Percentiles rank a stretch among this genome's conserved stretches.
These are phyloP conservation scores for Puntigrus tetrazona DNA, from an alignment of 2,113 vertebrate species.

Conservation along the genomic window DNA sequence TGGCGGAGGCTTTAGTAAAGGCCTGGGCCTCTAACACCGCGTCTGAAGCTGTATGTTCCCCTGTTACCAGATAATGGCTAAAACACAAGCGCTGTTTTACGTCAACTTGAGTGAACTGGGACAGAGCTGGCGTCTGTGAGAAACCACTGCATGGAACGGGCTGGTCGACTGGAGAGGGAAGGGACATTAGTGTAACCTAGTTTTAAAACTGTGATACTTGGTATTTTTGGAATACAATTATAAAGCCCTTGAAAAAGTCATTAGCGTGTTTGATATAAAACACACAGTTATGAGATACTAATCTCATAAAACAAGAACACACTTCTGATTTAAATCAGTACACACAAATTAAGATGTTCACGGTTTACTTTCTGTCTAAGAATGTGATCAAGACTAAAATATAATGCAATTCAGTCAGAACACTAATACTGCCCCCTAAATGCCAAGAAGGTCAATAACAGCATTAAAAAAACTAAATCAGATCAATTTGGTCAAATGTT, in stretches of 20 bases:
- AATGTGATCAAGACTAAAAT: too few relatives aligned
- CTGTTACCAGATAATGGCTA: not conserved
- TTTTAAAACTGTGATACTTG: slow-evolving; percentile 49
- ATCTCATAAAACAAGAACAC: slow-evolving; percentile 67
- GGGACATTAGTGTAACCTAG: slow-evolving; percentile 47
- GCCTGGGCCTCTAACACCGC: not conserved
- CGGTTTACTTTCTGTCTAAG: not conserved
- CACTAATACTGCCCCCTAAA: not conserved
- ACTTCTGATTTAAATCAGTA: slow-evolving; percentile 50
- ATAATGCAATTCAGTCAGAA: not conserved
- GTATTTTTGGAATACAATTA: slow-evolving; percentile 58
- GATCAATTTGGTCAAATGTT: too few relatives aligned
- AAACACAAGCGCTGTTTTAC: slow-evolving; percentile 14
- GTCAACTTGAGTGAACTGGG: slow-evolving; percentile 40
- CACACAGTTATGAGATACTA: slow-evolving; percentile 60
- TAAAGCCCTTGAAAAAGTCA: slow-evolving; percentile 56
- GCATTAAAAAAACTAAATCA: not conserved
- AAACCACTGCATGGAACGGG: not conserved
- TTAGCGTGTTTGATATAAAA: slow-evolving; percentile 49
- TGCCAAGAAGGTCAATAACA: not conserved
- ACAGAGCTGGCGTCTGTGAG: not conserved
- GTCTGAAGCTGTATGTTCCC: not conserved
- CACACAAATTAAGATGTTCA: not conserved
- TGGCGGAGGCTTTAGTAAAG: slow-evolving; percentile 55
- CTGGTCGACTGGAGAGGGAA: slow-evolving; percentile 32